phyloP scores from a whole-genome alignment of 2,888 invertebrate species.

The Philonicus albiceps region DNA sequence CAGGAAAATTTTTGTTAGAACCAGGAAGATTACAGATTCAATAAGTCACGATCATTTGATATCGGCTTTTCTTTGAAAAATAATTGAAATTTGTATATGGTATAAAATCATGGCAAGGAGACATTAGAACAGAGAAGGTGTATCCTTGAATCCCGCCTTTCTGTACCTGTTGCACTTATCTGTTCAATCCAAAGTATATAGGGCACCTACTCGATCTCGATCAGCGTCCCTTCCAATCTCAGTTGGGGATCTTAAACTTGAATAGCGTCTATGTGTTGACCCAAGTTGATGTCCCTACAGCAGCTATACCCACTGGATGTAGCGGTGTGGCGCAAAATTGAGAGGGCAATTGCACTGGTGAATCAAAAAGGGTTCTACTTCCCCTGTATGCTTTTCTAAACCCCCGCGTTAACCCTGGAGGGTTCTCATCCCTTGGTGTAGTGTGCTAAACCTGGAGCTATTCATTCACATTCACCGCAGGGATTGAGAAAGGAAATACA shows the following conservation, averaged over 20 bases:
- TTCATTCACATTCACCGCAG: neutral
- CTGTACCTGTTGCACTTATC: slow-evolving; percentile 14
- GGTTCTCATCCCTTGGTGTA: neutral
- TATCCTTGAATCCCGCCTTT: slow-evolving; percentile 10
- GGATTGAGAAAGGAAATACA: slow-evolving; percentile 1
- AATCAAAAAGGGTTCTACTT: slow-evolving; percentile 16
- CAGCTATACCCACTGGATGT: neutral
- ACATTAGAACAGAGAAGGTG: neutral
- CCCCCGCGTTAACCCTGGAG: neutral
- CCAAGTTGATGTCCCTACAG: neutral
- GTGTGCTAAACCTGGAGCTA: neutral
- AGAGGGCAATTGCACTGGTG: neutral
- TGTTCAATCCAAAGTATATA: neutral
- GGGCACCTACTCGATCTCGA: slow-evolving; percentile 18
- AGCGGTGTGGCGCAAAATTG: neutral
- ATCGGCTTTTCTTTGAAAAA: neutral
- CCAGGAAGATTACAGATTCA: neutral
- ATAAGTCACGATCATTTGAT: neutral
- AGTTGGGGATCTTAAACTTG: slow-evolving; percentile 17
- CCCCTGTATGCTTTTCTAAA: neutral
- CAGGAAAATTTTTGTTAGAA: neutral
- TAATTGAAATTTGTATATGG: neutral
- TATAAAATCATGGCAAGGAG: neutral
- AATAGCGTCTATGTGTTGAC: neutral
- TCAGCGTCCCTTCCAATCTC: slow-evolving; percentile 26